phyloP scores from a whole-genome alignment of 2,888 invertebrate species.

The Xestia sexstrigata region DNA sequence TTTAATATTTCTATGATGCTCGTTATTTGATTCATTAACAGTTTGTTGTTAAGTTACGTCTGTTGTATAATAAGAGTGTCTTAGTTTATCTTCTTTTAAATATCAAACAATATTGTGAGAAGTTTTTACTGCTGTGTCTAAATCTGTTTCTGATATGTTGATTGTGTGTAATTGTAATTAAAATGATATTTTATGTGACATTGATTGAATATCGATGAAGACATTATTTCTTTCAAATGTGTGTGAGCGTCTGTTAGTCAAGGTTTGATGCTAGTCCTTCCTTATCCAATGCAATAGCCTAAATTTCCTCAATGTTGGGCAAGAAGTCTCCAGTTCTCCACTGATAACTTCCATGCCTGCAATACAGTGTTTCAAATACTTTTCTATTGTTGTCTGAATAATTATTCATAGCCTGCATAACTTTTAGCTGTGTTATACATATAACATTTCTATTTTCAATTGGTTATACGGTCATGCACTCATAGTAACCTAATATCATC shows the following conservation, averaged over 20 bases:
- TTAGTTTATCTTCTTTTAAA: conserved; percentile 4
- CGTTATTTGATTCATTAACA: conserved; percentile 28
- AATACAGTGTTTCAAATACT: neutral
- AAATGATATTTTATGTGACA: neutral
- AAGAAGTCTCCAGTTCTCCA: neutral
- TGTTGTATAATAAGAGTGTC: conserved; percentile 11
- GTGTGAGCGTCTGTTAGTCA: neutral
- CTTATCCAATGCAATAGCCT: neutral
- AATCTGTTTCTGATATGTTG: neutral
- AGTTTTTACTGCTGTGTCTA: neutral
- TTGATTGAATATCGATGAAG: neutral
- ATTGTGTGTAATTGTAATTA: conserved; percentile 25
- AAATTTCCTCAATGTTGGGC: neutral
- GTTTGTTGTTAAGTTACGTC: conserved; percentile 23
- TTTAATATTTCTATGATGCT: conserved; percentile 28
- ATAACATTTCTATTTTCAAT: neutral
- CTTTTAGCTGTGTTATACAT: neutral
- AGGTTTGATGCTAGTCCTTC: neutral
- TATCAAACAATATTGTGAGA: neutral
- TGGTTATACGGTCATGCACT: neutral
- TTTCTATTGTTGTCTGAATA: neutral
- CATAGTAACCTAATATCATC: neutral
- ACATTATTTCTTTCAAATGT: neutral
- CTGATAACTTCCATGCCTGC: neutral
- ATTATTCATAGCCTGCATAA: neutral